Conservation (phyloP, 2,797 vertebrate species). For the Mus minutoides region DNA sequence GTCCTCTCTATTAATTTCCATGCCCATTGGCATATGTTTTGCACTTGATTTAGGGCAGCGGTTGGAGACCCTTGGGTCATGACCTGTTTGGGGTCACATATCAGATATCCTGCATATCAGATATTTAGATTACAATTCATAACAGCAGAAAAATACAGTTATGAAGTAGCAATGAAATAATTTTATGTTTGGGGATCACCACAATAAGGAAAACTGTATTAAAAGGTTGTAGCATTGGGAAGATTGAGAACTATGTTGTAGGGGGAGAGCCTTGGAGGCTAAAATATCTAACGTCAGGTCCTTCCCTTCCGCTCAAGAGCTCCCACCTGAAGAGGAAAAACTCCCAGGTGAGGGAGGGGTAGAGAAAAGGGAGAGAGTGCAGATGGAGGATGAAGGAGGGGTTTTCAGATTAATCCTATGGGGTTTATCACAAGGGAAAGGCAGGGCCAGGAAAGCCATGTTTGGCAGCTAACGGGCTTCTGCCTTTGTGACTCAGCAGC, state of each 20-base stretch:
- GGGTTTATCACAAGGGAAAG: slow-evolving; percentile 63
- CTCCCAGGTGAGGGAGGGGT: neutral
- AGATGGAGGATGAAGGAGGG: neutral
- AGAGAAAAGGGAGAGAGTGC: neutral
- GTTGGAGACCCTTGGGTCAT: neutral
- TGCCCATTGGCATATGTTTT: neutral
- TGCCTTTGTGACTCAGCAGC: slow-evolving; percentile 72
- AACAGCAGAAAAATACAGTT: neutral
- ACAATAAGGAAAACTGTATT: neutral
- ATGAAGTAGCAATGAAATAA: too few relatives aligned
- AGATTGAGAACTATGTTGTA: neutral
- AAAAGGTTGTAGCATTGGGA: neutral
- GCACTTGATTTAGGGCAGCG: neutral
- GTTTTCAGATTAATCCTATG: slow-evolving; percentile 40
- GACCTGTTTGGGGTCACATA: neutral
- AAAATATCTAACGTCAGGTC: neutral
- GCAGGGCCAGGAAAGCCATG: slow-evolving; percentile 40
- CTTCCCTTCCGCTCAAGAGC: neutral
- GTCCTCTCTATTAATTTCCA: neutral
- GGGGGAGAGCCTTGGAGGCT: neutral
- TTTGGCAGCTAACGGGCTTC: slow-evolving; percentile 76
- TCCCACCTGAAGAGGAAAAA: slow-evolving; percentile 7
- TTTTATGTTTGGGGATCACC: neutral
- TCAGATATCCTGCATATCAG: neutral
- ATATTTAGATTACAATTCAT: neutral